A percentile compares a stretch with the other conserved stretches of the same genome.
These are phyloP conservation scores for Harpalus rubripes DNA, from an alignment of 2,888 invertebrate genomes.

Conservation along the genomic window DNA sequence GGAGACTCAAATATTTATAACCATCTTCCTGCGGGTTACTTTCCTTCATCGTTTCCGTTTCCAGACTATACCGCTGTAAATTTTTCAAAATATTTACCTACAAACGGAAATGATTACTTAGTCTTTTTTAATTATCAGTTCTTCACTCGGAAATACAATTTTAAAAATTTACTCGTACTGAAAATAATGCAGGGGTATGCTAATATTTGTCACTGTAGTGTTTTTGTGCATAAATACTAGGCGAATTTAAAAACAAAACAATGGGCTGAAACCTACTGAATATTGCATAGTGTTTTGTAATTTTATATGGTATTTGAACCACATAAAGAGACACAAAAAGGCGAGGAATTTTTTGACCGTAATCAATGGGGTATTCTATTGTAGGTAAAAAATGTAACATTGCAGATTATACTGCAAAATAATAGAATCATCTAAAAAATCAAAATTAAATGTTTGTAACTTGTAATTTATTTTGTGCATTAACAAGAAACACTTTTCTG, in stretches of 20 bases:
- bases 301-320: conserved; percentile 7
- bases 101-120: conserved; percentile 26
- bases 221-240: conserved; percentile 1
- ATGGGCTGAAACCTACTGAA: not conserved
- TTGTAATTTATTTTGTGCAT: too few species aligned
- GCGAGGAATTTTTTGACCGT: not conserved
- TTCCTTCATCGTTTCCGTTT: conserved; percentile 37
- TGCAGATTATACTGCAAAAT: too few species aligned
- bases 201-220: conserved; percentile 30
- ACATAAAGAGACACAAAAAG: not conserved
- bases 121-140: conserved; percentile 31
- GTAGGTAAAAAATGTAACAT: too few species aligned
- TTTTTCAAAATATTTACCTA: conserved; percentile 38
- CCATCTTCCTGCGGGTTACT: conserved; percentile 67
- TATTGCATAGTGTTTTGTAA: conserved; percentile 3
- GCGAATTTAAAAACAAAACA: conserved; percentile 2
- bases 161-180: conserved; percentile 26
- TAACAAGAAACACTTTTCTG: too few species aligned
- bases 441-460: too few species aligned
- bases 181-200: not conserved
- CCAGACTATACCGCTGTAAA: conserved; percentile 3
- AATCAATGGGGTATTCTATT: too few species aligned
- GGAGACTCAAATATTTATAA: conserved; percentile 71
- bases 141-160: conserved; percentile 16
- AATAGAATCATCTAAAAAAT: too few species aligned